Evolutionary conservation across 2,113 vertebrate genomes (phyloP).

Genomic region (Zingel zingel): DNA sequence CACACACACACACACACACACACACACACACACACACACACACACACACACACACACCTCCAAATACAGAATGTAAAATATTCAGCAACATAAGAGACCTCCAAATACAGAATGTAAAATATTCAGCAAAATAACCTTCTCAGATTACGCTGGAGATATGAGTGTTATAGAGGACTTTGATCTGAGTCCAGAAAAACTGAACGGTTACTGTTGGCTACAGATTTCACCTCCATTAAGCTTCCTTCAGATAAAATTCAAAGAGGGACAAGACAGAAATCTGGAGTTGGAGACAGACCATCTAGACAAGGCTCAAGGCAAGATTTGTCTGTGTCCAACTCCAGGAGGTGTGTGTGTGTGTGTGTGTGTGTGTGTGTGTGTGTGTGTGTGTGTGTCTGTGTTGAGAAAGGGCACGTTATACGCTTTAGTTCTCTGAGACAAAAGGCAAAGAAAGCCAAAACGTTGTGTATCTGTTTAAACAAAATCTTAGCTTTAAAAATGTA

Average conservation of each 20-base stretch:
- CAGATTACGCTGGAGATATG: slow-evolving; percentile 37
- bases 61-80: slow-evolving; percentile 20
- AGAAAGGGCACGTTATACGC: not conserved
- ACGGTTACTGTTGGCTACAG: not conserved
- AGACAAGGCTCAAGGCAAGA: not conserved
- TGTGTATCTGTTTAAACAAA: too few species aligned
- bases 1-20: not conserved
- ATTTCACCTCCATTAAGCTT: not conserved
- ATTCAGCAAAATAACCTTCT: slow-evolving; percentile 30
- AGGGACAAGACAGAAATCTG: not conserved
- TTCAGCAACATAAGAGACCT: slow-evolving; percentile 8
- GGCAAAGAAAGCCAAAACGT: not conserved
- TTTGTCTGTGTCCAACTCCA: too few species aligned
- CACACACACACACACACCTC: not conserved
- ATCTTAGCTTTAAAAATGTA: too few species aligned
- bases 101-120: slow-evolving; percentile 12
- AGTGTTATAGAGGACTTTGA: slow-evolving; percentile 20
- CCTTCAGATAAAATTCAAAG: slow-evolving; percentile 17
- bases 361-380: too few species aligned
- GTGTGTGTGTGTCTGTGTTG: not conserved
- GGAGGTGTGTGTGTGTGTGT: too few species aligned
- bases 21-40: not conserved
- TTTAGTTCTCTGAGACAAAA: not conserved
- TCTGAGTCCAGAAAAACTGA: not conserved
- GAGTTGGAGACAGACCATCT: not conserved